A percentile compares a stretch with the other conserved stretches of the same genome.
These are phyloP conservation scores for Popillia japonica DNA, from an alignment of 1,140 invertebrate species.

Conservation along the genomic window DNA sequence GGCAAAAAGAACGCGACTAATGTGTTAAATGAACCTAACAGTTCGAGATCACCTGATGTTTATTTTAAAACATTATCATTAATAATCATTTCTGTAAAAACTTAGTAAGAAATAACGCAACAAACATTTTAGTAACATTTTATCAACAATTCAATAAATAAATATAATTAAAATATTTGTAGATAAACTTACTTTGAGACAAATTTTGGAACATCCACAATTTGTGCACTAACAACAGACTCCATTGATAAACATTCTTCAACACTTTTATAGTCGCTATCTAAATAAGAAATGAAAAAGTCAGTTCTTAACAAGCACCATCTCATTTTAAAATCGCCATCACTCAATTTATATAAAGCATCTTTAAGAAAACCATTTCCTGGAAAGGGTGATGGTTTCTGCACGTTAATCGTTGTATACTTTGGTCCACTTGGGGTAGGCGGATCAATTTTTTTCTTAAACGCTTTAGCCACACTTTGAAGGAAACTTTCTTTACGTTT, in stretches of 20 bases:
- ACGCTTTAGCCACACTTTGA: not conserved
- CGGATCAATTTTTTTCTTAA: slow-evolving; percentile 1
- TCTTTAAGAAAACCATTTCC: not conserved
- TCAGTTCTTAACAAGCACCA: not conserved
- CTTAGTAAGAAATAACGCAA: too few relatives aligned
- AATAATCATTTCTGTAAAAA: too few relatives aligned
- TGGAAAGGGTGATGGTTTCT: slow-evolving; percentile 9
- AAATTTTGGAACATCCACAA: not conserved
- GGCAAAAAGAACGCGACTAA: too few relatives aligned
- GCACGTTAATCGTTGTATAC: not conserved
- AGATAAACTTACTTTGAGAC: not conserved
- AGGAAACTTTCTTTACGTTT: slow-evolving; percentile 3
- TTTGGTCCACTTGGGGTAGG: not conserved
- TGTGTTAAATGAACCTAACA: too few relatives aligned
- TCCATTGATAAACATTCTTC: slow-evolving; percentile 14
- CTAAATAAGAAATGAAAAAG: slow-evolving; percentile 3
- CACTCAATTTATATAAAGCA: not conserved
- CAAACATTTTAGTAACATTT: too few relatives aligned
- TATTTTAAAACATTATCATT: too few relatives aligned
- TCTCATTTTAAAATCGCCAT: not conserved
- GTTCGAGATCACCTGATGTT: too few relatives aligned
- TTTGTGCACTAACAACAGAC: not conserved
- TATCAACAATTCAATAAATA: too few relatives aligned
- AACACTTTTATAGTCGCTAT: not conserved
- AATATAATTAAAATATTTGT: not conserved